These are phyloP conservation scores for Nipponacmea schrenckii DNA, from an alignment of 2,888 invertebrate genomes.

Conservation along the genomic window DNA sequence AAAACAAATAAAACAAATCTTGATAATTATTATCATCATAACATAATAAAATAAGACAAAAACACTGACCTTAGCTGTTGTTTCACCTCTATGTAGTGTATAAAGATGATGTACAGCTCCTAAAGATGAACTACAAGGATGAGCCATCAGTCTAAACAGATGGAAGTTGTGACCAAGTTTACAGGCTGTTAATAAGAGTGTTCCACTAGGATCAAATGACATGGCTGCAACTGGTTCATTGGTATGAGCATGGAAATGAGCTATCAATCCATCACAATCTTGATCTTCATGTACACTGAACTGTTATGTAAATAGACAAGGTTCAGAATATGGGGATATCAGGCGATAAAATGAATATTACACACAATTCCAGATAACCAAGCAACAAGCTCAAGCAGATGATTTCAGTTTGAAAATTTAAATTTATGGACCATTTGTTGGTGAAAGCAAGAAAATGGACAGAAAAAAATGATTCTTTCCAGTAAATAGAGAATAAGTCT, in stretches of 20 bases:
- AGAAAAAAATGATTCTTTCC: no score
- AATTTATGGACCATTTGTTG: background rate
- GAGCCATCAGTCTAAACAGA: constrained; percentile 92
- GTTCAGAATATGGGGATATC: background rate
- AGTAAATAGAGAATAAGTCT: background rate
- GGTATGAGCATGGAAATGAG: constrained; percentile 75
- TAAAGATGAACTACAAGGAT: constrained; percentile 86
- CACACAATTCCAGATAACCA: background rate
- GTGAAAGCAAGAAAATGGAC: no score
- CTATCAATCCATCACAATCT: constrained; percentile 72
- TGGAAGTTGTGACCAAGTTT: constrained; percentile 94
- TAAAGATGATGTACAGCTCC: constrained; percentile 88
- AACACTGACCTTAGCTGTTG: constrained; percentile 84
- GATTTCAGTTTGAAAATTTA: background rate
- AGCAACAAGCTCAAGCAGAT: background rate
- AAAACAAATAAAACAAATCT: no score
- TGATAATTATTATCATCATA: no score
- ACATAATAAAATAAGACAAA: no score
- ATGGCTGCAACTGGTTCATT: constrained; percentile 85
- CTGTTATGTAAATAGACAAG: constrained; percentile 37
- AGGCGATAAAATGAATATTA: background rate
- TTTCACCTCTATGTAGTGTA: constrained; percentile 92
- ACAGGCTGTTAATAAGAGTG: constrained; percentile 90
- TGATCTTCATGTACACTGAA: constrained; percentile 73
- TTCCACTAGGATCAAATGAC: constrained; percentile 90